Conservation (phyloP, 1,140 invertebrate species). For the Mizuhopecten yessoensis region DNA sequence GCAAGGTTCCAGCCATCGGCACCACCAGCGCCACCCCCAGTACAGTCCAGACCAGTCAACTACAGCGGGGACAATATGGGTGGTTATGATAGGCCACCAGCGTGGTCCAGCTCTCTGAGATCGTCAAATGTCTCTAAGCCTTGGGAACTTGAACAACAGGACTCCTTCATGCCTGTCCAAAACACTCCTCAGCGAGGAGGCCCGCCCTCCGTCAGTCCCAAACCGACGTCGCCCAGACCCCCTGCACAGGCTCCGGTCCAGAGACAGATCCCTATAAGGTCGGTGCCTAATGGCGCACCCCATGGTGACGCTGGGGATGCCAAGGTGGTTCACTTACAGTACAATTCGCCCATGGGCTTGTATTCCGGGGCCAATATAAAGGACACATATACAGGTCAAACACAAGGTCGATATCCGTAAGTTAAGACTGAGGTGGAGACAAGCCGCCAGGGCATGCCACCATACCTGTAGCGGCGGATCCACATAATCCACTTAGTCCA, state of each 20-base stretch:
- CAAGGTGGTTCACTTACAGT: conserved; percentile 87
- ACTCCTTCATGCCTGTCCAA: conserved; percentile 59
- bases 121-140: conserved; percentile 64
- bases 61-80: conserved; percentile 43
- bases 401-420: conserved; percentile 62
- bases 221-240: conserved; percentile 60
- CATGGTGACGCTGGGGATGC: conserved; percentile 54
- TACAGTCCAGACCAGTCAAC: conserved; percentile 60
- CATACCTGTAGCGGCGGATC: conserved; percentile 4
- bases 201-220: conserved; percentile 64
- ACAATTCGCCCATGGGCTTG: conserved; percentile 96
- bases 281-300: conserved; percentile 61
- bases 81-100: conserved; percentile 11
- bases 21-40: conserved; percentile 63
- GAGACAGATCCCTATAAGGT: conserved; percentile 68
- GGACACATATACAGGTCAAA: conserved; percentile 95
- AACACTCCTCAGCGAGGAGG: conserved; percentile 39
- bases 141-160: conserved; percentile 73
- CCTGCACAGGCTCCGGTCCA: conserved; percentile 47
- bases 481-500: conserved; percentile 1
- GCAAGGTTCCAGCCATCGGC: conserved; percentile 45
- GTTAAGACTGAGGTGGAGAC: conserved; percentile 47
- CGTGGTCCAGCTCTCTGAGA: conserved; percentile 48
- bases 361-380: conserved; percentile 98
- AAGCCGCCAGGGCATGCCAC: neutral